phyloP scores from a whole-genome alignment of 2,113 vertebrate genomes.

The Pollimyrus isidori region DNA sequence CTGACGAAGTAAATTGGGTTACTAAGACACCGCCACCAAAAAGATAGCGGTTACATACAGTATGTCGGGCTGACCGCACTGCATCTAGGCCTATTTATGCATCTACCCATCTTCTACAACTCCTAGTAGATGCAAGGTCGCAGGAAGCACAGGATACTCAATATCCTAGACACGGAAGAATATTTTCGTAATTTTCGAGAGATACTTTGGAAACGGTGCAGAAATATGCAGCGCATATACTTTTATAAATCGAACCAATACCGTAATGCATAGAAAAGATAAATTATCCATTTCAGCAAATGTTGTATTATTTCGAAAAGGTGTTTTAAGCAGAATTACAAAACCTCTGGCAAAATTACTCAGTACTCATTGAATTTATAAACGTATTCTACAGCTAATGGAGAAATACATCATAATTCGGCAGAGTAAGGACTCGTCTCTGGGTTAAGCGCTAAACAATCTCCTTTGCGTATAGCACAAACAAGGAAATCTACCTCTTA shows the following conservation, averaged over 20 bases:
- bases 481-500: conserved; percentile 90
- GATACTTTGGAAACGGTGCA: not conserved
- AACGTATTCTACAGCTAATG: not conserved
- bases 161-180: not conserved
- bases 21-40: not conserved
- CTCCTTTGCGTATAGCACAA: conserved; percentile 99
- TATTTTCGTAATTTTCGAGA: not conserved
- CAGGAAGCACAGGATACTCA: not conserved
- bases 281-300: not conserved
- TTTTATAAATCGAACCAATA: not conserved
- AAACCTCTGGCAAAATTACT: not conserved
- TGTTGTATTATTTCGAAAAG: not conserved
- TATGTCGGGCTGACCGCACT: not conserved
- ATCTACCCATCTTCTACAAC: not conserved
- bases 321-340: not conserved
- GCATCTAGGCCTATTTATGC: not conserved
- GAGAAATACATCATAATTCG: not conserved
- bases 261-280: not conserved
- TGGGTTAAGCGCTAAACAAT: conserved; percentile 78
- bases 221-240: not conserved
- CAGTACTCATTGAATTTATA: not conserved
- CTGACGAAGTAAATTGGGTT: not conserved
- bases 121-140: not conserved
- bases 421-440: conserved; percentile 54
- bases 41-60: not conserved